phyloP scores from a whole-genome alignment of 2,888 invertebrate species.

The Crematogaster levior region DNA sequence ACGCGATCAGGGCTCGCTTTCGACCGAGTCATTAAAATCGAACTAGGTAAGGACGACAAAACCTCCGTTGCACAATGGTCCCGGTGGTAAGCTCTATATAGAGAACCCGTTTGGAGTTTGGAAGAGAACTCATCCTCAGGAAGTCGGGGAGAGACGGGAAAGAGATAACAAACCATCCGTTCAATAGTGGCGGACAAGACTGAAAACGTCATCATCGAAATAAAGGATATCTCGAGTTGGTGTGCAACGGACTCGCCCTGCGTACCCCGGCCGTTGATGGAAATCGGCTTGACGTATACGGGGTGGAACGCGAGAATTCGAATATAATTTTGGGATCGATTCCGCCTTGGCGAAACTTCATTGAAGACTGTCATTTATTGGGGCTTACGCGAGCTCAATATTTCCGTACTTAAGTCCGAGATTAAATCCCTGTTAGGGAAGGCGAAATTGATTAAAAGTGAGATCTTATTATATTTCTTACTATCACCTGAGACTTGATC shows the following conservation, averaged over 20 bases:
- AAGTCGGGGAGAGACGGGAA: constrained; percentile 57
- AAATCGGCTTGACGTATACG: constrained; percentile 47
- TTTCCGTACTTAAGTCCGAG: background rate
- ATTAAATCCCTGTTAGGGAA: constrained; percentile 18
- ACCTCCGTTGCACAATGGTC: constrained; percentile 63
- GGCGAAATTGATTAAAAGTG: background rate
- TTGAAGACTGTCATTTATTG: background rate
- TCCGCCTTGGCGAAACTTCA: background rate
- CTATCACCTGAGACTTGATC: background rate
- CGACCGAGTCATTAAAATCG: constrained; percentile 62
- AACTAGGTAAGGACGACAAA: constrained; percentile 64
- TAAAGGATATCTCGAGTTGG: constrained; percentile 64
- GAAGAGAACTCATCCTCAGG: constrained; percentile 58
- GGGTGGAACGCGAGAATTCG: constrained; percentile 31
- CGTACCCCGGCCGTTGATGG: constrained; percentile 33
- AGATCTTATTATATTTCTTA: constrained; percentile 3
- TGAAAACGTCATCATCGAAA: constrained; percentile 68
- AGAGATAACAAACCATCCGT: constrained; percentile 72
- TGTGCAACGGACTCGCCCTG: constrained; percentile 36
- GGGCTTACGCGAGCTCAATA: background rate
- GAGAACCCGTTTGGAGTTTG: constrained; percentile 36
- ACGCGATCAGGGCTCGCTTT: background rate
- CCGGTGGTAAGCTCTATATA: constrained; percentile 52
- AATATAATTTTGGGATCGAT: background rate
- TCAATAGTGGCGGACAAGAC: constrained; percentile 58